phyloP scores from a whole-genome alignment of 2,797 vertebrate genomes.

The Squalus acanthias region DNA sequence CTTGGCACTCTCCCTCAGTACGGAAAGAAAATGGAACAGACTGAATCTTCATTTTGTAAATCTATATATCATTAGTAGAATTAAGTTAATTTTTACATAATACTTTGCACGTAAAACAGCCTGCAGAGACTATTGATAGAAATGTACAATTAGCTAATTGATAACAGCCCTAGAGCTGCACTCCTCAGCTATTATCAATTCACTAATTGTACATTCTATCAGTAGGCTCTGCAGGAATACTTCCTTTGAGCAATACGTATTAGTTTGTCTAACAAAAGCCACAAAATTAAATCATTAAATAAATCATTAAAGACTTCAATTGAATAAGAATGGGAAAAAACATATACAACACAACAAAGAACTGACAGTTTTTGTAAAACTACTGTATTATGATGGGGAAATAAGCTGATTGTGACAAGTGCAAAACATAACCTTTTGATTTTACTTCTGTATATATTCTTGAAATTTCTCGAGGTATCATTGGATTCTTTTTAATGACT shows the following conservation, averaged over 20 bases:
- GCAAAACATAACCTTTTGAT: neutral
- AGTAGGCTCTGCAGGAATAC: neutral
- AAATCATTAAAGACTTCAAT: too few species aligned
- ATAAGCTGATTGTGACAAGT: neutral
- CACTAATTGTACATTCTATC: neutral
- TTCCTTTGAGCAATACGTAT: neutral
- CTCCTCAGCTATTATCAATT: neutral
- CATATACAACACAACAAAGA: too few species aligned
- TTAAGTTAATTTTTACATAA: neutral
- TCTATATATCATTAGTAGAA: neutral
- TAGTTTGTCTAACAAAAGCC: neutral
- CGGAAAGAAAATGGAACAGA: neutral
- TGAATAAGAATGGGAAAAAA: too few species aligned
- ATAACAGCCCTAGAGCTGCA: neutral
- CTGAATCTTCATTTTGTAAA: neutral
- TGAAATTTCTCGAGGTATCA: neutral
- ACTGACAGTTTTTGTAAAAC: neutral
- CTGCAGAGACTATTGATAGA: neutral
- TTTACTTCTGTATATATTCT: neutral
- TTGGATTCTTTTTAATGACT: neutral
- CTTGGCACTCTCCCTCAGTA: neutral
- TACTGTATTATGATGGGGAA: neutral
- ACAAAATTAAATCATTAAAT: neutral
- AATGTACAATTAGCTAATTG: conserved; percentile 2
- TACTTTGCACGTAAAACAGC: neutral